A percentile compares a stretch with the other conserved stretches of the same genome.
These are phyloP conservation scores for Euura saliciscinereae DNA, from an alignment of 1,140 invertebrate species.

Conservation along the genomic window DNA sequence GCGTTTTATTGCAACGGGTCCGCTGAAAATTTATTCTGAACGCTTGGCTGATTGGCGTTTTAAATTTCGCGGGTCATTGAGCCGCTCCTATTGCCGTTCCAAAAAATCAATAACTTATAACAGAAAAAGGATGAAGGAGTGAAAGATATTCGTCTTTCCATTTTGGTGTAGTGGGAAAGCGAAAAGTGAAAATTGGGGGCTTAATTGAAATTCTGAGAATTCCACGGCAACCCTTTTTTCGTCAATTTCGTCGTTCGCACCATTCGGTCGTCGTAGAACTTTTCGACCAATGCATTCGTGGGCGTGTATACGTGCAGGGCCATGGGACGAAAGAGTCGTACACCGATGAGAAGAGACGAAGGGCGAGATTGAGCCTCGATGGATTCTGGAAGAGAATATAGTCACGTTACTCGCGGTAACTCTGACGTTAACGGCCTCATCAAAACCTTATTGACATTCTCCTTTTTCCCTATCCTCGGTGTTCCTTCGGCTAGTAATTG, in stretches of 20 bases:
- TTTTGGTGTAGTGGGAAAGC: not conserved
- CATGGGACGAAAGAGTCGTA: not conserved
- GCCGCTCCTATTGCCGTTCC: constrained; percentile 6
- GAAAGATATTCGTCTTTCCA: not conserved
- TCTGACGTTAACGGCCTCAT: constrained; percentile 9
- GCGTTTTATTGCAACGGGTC: constrained; percentile 48
- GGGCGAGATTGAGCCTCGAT: not conserved
- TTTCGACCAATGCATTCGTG: not conserved
- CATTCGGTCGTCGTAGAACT: not conserved
- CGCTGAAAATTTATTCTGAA: constrained; percentile 41
- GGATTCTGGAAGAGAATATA: not conserved
- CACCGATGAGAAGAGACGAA: not conserved
- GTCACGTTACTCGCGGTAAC: constrained; percentile 11
- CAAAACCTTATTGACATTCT: constrained; percentile 14
- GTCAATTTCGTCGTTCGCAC: constrained; percentile 2
- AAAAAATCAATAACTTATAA: constrained; percentile 6
- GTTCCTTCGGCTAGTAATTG: not conserved
- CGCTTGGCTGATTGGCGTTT: constrained; percentile 51
- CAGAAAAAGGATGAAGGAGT: not conserved
- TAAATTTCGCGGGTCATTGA: constrained; percentile 53
- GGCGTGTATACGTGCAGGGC: not conserved
- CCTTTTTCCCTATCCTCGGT: not conserved
- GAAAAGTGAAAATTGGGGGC: not conserved
- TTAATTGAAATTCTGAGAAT: constrained; percentile 19
- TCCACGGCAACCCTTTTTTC: constrained; percentile 14